These are phyloP conservation scores for Drosophila miranda DNA, from an alignment of 1,140 invertebrate genomes.

Conservation along the genomic window DNA sequence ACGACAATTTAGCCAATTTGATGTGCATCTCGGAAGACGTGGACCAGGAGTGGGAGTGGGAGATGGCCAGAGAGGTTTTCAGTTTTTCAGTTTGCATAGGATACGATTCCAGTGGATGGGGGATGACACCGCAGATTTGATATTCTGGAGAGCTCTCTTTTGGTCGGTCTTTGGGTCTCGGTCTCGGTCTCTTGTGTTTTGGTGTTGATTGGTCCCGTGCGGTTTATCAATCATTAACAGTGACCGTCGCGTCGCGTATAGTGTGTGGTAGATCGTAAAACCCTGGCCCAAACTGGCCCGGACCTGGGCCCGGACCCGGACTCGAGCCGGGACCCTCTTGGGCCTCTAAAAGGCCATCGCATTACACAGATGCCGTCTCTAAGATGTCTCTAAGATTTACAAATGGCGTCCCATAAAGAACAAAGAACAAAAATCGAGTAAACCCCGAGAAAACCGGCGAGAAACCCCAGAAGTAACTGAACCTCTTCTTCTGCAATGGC, in stretches of 20 bases:
- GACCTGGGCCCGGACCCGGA: slow-evolving; percentile 25
- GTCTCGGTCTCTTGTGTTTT: slow-evolving; percentile 13
- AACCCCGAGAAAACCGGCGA: no score
- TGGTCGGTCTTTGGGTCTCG: slow-evolving; percentile 14
- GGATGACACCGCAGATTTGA: slow-evolving; percentile 56
- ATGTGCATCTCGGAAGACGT: slow-evolving; percentile 33
- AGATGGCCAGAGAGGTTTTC: slow-evolving; percentile 36
- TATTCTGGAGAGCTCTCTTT: slow-evolving; percentile 34
- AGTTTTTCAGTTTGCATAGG: slow-evolving; percentile 48
- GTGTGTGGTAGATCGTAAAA: slow-evolving; percentile 47
- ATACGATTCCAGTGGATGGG: slow-evolving; percentile 24
- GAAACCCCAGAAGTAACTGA: slow-evolving; percentile 5
- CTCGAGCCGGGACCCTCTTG: no score
- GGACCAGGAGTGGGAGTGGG: neutral
- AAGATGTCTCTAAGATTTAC: slow-evolving; percentile 55
- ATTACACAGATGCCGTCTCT: slow-evolving; percentile 55
- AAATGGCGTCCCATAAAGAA: slow-evolving; percentile 56
- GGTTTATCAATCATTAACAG: slow-evolving; percentile 78
- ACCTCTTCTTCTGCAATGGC: neutral
- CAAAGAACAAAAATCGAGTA: slow-evolving; percentile 18
- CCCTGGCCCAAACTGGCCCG: slow-evolving; percentile 44
- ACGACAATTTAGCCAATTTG: no score
- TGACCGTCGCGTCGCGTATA: slow-evolving; percentile 21
- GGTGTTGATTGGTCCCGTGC: slow-evolving; percentile 73
- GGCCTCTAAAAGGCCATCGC: slow-evolving; percentile 69